Percentiles rank a stretch among this genome's conserved stretches.
phyloP scores from a whole-genome alignment of 2,113 vertebrate genomes.

The Aldabrachelys gigantea region DNA sequence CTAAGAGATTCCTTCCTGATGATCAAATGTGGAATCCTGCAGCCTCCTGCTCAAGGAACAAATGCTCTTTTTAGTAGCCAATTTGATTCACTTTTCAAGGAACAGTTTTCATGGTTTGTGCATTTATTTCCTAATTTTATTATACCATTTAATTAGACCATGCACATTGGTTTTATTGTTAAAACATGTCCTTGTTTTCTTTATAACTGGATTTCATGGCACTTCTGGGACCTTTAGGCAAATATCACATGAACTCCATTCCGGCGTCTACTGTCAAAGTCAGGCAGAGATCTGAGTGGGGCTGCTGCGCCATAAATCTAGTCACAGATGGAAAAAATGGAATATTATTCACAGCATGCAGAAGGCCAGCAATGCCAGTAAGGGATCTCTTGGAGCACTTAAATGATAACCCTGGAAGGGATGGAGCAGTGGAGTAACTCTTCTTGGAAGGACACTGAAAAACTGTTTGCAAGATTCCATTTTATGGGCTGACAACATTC shows the following conservation, averaged over 20 bases:
- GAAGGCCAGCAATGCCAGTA: slow-evolving; percentile 46
- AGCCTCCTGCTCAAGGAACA: neutral
- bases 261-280: slow-evolving; percentile 60
- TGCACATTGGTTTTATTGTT: slow-evolving; percentile 81
- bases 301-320: slow-evolving; percentile 63
- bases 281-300: slow-evolving; percentile 42
- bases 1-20: neutral
- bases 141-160: slow-evolving; percentile 82
- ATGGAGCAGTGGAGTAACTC: neutral
- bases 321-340: slow-evolving; percentile 60
- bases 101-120: slow-evolving; percentile 70
- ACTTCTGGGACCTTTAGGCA: slow-evolving; percentile 75
- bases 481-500: slow-evolving; percentile 19
- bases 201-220: slow-evolving; percentile 81
- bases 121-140: slow-evolving; percentile 82
- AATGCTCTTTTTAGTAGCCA: slow-evolving; percentile 9
- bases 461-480: slow-evolving; percentile 2
- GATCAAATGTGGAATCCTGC: neutral
- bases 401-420: slow-evolving; percentile 27
- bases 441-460: neutral
- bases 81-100: slow-evolving; percentile 68
- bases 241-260: slow-evolving; percentile 56
- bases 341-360: slow-evolving; percentile 45
- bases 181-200: slow-evolving; percentile 83
- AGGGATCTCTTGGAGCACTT: slow-evolving; percentile 31